Evolutionary conservation across 2,113 vertebrate genomes (phyloP).

Genomic region (Piaya cayana): DNA sequence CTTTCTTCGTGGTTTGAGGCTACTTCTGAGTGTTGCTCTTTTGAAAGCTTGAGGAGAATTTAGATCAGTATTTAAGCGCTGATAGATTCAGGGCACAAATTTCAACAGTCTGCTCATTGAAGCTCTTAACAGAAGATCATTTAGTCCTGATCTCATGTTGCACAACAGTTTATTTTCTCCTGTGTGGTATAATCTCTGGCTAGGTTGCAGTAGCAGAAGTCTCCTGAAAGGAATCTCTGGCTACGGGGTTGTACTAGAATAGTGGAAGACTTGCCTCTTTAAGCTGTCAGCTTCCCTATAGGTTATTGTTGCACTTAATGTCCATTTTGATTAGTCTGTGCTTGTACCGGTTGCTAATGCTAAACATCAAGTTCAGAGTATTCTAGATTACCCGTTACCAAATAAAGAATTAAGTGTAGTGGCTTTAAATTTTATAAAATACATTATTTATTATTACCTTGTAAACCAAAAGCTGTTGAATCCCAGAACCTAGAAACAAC

Average conservation of each 20-base stretch:
- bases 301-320: neutral
- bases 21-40: neutral
- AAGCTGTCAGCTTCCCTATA: neutral
- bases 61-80: neutral
- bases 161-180: neutral
- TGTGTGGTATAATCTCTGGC: neutral
- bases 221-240: neutral
- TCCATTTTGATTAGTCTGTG: neutral
- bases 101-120: neutral
- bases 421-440: neutral
- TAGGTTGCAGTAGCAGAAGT: neutral
- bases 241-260: neutral
- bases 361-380: neutral
- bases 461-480: neutral
- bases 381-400: neutral
- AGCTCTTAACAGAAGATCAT: neutral
- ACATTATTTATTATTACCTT: neutral
- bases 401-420: neutral
- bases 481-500: neutral
- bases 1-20: conserved; percentile 4
- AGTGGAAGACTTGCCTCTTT: neutral
- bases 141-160: neutral
- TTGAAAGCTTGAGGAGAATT: conserved; percentile 32
- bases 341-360: neutral
- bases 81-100: conserved; percentile 24